Evolutionary conservation across 1,140 invertebrate genomes (phyloP).

Genomic region (Drosophila burlai): DNA sequence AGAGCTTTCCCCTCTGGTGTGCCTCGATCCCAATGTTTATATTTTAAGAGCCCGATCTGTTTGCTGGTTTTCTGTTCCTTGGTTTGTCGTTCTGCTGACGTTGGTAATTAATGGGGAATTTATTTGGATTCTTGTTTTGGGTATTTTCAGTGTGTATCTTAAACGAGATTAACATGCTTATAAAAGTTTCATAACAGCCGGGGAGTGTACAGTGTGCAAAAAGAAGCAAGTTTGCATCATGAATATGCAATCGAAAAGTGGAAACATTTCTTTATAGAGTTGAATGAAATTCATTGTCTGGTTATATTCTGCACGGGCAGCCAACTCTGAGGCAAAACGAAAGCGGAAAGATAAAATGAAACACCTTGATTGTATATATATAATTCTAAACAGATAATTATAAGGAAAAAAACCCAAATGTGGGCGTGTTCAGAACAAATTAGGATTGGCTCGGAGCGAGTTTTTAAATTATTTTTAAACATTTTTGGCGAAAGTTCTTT

Average conservation of each 20-base stretch:
- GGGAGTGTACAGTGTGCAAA: slow-evolving; percentile 12
- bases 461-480: slow-evolving; percentile 4
- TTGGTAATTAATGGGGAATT: slow-evolving; percentile 43
- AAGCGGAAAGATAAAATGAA: slow-evolving; percentile 46
- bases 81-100: slow-evolving; percentile 33
- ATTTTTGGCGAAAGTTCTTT: slow-evolving; percentile 26
- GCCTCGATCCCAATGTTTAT: slow-evolving; percentile 20
- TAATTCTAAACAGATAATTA: background rate
- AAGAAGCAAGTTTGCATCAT: slow-evolving; percentile 41
- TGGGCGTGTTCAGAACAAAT: slow-evolving; percentile 6
- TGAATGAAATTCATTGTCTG: slow-evolving; percentile 47
- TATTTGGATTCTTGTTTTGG: slow-evolving; percentile 48
- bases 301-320: slow-evolving; percentile 18
- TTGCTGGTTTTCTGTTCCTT: slow-evolving; percentile 9
- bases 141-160: slow-evolving; percentile 28
- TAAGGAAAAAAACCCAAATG: slow-evolving; percentile 5
- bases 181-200: slow-evolving; percentile 37
- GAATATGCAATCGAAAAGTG: slow-evolving; percentile 42
- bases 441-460: background rate
- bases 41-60: slow-evolving; percentile 15
- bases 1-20: slow-evolving; percentile 31
- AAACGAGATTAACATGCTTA: slow-evolving; percentile 45
- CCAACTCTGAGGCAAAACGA: slow-evolving; percentile 11
- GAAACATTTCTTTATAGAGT: slow-evolving; percentile 52
- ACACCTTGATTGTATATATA: background rate